Conservation (phyloP, 2,113 vertebrate species). For the Zingel zingel region DNA sequence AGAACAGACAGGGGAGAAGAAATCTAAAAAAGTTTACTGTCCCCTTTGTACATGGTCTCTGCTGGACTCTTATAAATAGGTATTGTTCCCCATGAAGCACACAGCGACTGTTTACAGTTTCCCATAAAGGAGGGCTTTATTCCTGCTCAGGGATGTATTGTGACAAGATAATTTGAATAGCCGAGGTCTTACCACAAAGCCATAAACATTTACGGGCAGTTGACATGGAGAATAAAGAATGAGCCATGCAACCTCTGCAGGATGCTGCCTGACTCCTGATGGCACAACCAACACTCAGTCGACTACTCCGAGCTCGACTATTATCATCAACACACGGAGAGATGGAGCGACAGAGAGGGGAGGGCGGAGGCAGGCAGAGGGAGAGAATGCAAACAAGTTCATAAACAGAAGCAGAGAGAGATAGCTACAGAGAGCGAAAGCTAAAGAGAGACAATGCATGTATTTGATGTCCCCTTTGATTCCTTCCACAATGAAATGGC, state of each 20-base stretch:
- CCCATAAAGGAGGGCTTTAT: conserved; percentile 84
- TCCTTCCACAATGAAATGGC: conserved; percentile 75
- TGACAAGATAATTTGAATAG: conserved; percentile 87
- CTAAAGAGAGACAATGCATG: conserved; percentile 53
- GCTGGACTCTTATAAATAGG: conserved; percentile 83
- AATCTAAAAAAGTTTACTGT: conserved; percentile 68
- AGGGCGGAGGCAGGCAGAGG: not conserved
- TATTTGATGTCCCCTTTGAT: conserved; percentile 73
- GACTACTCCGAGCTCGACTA: conserved; percentile 22
- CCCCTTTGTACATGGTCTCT: conserved; percentile 77
- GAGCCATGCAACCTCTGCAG: conserved; percentile 74
- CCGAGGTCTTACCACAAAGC: conserved; percentile 81
- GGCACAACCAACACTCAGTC: conserved; percentile 43
- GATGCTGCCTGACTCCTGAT: conserved; percentile 72
- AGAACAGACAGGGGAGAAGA: conserved; percentile 32
- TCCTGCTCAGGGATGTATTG: conserved; percentile 84
- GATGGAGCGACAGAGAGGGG: not conserved
- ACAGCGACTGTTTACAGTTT: conserved; percentile 82
- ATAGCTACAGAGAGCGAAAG: conserved; percentile 28
- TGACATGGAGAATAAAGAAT: conserved; percentile 85
- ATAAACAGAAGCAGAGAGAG: conserved; percentile 47
- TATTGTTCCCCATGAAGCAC: conserved; percentile 81
- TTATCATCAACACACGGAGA: conserved; percentile 32
- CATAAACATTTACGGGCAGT: conserved; percentile 86
- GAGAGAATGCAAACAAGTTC: conserved; percentile 61